These are phyloP conservation scores for Prionailurus viverrinus DNA, from an alignment of 2,113 vertebrate species.

Conservation along the genomic window DNA sequence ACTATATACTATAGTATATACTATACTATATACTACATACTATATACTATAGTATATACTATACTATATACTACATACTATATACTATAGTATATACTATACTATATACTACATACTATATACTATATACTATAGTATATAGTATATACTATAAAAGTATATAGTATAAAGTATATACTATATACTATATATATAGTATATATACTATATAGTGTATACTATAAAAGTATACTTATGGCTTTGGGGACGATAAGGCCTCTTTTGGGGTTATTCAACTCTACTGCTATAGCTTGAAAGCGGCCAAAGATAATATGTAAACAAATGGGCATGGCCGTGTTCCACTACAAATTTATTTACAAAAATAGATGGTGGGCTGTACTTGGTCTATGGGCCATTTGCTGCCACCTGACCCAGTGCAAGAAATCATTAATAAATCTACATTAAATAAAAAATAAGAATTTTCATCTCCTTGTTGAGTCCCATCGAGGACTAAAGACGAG, in stretches of 20 bases:
- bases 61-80: too few relatives aligned
- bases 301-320: background rate
- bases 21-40: too few relatives aligned
- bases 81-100: too few relatives aligned
- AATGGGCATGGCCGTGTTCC: background rate
- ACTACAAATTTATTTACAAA: background rate
- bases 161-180: too few relatives aligned
- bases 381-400: background rate
- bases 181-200: too few relatives aligned
- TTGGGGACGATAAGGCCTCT: background rate
- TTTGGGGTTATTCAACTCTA: background rate
- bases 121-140: too few relatives aligned
- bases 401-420: background rate
- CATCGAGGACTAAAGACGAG: background rate
- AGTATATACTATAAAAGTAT: too few relatives aligned
- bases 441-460: background rate
- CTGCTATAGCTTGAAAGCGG: background rate
- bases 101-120: too few relatives aligned
- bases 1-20: too few relatives aligned
- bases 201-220: too few relatives aligned
- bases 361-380: background rate
- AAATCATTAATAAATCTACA: background rate
- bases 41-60: too few relatives aligned
- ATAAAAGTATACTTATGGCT: background rate
- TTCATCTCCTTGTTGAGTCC: background rate